phyloP scores from a whole-genome alignment of 2,797 vertebrate species.

The Ceryle rudis region DNA sequence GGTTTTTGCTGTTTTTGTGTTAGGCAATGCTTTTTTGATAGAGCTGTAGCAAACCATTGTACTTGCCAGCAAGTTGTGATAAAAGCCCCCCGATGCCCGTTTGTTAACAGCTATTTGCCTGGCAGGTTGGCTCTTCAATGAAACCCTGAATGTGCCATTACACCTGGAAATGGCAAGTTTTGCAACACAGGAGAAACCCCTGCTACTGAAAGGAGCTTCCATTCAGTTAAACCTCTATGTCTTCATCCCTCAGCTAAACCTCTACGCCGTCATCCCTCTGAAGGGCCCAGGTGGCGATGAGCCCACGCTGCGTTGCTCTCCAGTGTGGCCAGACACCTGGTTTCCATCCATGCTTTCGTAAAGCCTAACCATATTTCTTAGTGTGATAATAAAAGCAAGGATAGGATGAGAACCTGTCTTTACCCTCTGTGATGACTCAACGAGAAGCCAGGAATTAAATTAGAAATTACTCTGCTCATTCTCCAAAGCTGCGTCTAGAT shows the following conservation, averaged over 20 bases:
- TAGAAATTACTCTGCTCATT: background rate
- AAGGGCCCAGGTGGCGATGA: background rate
- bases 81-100: background rate
- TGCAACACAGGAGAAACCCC: background rate
- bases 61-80: background rate
- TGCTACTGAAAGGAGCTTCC: background rate
- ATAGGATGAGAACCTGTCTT: background rate
- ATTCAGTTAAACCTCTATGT: background rate
- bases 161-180: background rate
- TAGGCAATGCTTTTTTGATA: background rate
- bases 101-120: background rate
- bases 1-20: constrained; percentile 1
- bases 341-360: background rate
- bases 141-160: background rate
- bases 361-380: background rate
- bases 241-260: background rate
- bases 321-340: background rate
- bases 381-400: background rate
- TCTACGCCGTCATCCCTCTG: fast-evolving
- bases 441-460: background rate
- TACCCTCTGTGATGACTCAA: background rate
- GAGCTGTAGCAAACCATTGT: background rate
- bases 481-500: background rate
- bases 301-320: fast-evolving
- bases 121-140: background rate